Conservation (phyloP, 2,888 invertebrate genomes). For the Linhomoeus sp. region DNA sequence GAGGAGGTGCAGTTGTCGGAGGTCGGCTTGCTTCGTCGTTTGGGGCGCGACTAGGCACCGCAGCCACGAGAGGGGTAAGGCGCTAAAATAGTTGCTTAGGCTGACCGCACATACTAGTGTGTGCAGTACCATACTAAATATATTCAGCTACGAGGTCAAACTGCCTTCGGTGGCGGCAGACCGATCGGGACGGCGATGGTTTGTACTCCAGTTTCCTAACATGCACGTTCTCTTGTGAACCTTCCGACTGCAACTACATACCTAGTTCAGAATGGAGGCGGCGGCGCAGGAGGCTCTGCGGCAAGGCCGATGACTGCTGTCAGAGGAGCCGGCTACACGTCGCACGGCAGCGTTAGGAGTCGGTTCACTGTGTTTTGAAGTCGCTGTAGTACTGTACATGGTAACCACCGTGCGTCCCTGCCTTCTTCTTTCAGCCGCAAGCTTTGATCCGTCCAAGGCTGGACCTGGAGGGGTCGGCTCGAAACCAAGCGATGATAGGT, state of each 20-base stretch:
- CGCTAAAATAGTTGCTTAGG: background rate
- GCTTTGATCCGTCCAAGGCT: background rate
- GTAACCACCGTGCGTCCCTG: background rate
- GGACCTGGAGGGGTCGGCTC: background rate
- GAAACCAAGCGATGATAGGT: background rate
- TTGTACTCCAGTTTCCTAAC: background rate
- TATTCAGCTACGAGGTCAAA: background rate
- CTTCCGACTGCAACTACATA: too few relatives aligned
- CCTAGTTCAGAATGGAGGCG: too few relatives aligned
- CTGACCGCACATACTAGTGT: slow-evolving; percentile 5
- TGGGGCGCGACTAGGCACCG: too few relatives aligned
- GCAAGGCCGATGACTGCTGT: slow-evolving; percentile 84
- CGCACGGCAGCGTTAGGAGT: too few relatives aligned
- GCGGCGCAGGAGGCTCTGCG: slow-evolving; percentile 14
- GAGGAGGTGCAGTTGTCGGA: too few relatives aligned
- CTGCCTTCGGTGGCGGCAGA: background rate
- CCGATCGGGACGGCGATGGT: background rate
- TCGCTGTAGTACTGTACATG: too few relatives aligned
- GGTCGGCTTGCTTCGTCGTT: too few relatives aligned
- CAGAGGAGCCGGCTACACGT: slow-evolving; percentile 82
- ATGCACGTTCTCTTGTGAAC: too few relatives aligned
- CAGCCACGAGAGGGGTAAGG: too few relatives aligned
- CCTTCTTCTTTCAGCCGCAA: background rate
- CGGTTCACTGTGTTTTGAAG: too few relatives aligned
- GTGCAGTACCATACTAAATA: background rate